Evolutionary conservation across 2,888 invertebrate species (phyloP), one percentile per base, ranked within the genome.

Genomic region (Portevinia maculata): DNA sequence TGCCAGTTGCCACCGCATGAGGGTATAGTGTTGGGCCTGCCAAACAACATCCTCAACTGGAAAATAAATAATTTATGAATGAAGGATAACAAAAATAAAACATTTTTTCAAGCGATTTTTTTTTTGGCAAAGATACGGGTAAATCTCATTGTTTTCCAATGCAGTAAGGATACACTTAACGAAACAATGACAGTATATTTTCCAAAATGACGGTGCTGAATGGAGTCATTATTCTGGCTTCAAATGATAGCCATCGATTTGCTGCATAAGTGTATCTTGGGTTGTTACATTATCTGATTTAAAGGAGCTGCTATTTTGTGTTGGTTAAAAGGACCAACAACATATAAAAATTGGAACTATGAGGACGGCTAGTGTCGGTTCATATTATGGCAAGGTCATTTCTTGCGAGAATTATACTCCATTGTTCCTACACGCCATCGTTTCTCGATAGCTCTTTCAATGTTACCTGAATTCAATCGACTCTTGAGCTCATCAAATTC

Each of bases 31-130:
- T 75, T 53, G 60, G 60, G 60, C 71, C 24, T 37, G 37, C 52
- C 69, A 75, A 59, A 75, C 21, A 60, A 75, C 37, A 53, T 69
- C 60, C 53, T 69, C 69, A 76, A 48, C 69, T n/a, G 60, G 15
- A 39, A 62, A 60, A 55, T 24, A 48, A 44, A 65, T 39, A 24
- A 52, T 59, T 67, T 52, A 55, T 46, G 32, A 34, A 13, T 52
- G 41, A 21, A 65, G 48, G 64, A 73, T 64, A 73, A 73, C 28
- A 28, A 37, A 50, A 37, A 39, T n/a, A 24, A 48, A 24, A 34
- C 30, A 44, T 59, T 59, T 53, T 65, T 55, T 48, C 39, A 37
- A 17, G 21, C 13, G 17, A n/a, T 24, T 24, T 24, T 44, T 41
- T 50, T 57, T 6, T 55, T 62, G 64, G 73, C 64, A 73, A 17